These are phyloP conservation scores for Ibidorhyncha struthersii DNA, from an alignment of 2,113 vertebrate species.

Conservation along the genomic window DNA sequence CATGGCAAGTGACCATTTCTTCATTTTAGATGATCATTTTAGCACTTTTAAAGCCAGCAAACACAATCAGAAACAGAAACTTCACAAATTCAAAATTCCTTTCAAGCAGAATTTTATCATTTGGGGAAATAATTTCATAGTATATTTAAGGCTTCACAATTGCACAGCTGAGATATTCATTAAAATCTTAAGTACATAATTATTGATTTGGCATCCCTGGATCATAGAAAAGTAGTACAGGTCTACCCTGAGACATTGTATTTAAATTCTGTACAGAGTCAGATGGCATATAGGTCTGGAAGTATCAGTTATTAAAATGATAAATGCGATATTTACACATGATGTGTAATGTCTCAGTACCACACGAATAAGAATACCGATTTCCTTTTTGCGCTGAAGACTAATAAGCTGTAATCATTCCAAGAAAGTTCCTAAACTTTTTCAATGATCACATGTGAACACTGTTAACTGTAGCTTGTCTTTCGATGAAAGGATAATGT, in stretches of 20 bases:
- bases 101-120: neutral
- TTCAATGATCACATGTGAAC: neutral
- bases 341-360: neutral
- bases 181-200: neutral
- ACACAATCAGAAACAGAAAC: neutral
- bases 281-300: neutral
- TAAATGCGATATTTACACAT: neutral
- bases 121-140: neutral
- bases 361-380: neutral
- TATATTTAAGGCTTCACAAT: neutral
- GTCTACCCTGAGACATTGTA: neutral
- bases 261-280: neutral
- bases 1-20: neutral
- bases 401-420: neutral
- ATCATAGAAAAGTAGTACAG: neutral
- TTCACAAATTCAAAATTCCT: neutral
- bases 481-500: neutral
- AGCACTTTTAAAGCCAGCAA: neutral
- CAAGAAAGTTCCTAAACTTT: neutral
- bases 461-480: neutral
- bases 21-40: neutral
- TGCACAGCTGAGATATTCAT: neutral
- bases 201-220: neutral
- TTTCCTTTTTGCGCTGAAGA: neutral
- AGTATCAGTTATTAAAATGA: neutral